phyloP scores from a whole-genome alignment of 2,113 vertebrate genomes.

The Rhinoderma darwinii region DNA sequence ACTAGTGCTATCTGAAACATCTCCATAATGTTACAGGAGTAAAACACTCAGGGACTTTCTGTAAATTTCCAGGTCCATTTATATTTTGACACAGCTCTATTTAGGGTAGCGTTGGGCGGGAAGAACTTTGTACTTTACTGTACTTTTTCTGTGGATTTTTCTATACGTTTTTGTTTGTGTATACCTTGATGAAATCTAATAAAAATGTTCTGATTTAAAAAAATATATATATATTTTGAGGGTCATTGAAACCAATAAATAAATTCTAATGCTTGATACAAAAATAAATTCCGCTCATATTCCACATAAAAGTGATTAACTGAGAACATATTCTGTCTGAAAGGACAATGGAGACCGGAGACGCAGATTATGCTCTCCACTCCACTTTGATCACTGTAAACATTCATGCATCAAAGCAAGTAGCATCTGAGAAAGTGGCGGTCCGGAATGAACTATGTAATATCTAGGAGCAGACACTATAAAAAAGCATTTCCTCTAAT shows the following conservation, averaged over 20 bases:
- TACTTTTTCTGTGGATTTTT: too few relatives aligned
- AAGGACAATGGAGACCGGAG: not conserved
- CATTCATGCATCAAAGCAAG: slow-evolving; percentile 9
- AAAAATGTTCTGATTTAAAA: too few relatives aligned
- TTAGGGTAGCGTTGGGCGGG: too few relatives aligned
- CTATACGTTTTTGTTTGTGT: too few relatives aligned
- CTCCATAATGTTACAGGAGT: too few relatives aligned
- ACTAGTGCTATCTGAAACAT: too few relatives aligned
- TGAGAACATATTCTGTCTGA: not conserved
- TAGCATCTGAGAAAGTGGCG: not conserved
- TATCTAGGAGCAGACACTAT: not conserved
- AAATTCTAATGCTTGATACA: not conserved
- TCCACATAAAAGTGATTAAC: not conserved
- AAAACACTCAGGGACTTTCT: too few relatives aligned
- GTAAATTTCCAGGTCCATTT: too few relatives aligned
- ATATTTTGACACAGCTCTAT: too few relatives aligned
- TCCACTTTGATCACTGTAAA: slow-evolving; percentile 13
- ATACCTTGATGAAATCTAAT: too few relatives aligned
- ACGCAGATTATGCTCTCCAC: not conserved
- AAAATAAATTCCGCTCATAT: not conserved
- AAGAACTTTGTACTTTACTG: too few relatives aligned
- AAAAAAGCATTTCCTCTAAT: not conserved
- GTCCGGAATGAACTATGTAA: not conserved
- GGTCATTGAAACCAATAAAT: not conserved
- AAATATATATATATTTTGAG: not conserved